phyloP scores from a whole-genome alignment of 2,113 vertebrate genomes.

The Zosterops hypoxanthus region DNA sequence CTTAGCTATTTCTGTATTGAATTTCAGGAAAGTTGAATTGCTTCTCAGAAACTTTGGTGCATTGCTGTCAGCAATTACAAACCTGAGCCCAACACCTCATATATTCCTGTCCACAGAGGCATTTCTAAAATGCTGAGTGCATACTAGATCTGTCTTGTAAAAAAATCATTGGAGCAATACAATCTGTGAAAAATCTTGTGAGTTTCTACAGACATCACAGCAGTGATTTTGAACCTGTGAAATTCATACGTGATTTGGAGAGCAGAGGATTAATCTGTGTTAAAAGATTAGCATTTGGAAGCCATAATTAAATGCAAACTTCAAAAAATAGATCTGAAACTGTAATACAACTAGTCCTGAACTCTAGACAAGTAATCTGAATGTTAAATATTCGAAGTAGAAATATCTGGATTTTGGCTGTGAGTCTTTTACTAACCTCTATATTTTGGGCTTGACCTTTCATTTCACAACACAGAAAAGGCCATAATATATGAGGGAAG shows the following conservation, averaged over 20 bases:
- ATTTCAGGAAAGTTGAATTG: neutral
- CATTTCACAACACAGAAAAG: neutral
- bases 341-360: neutral
- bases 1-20: neutral
- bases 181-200: neutral
- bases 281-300: neutral
- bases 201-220: neutral
- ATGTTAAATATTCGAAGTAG: neutral
- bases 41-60: neutral
- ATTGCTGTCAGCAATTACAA: neutral
- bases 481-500: neutral
- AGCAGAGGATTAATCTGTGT: neutral
- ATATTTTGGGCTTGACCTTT: neutral
- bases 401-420: neutral
- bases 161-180: neutral
- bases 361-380: neutral
- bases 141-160: neutral
- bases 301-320: neutral
- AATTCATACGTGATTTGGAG: rapidly evolving
- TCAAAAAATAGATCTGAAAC: neutral
- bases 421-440: neutral
- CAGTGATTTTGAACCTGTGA: neutral
- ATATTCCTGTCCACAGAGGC: neutral
- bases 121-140: neutral
- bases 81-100: neutral